These are phyloP conservation scores for Aproaerema taeniolella DNA, from an alignment of 2,888 invertebrate species.

Conservation along the genomic window DNA sequence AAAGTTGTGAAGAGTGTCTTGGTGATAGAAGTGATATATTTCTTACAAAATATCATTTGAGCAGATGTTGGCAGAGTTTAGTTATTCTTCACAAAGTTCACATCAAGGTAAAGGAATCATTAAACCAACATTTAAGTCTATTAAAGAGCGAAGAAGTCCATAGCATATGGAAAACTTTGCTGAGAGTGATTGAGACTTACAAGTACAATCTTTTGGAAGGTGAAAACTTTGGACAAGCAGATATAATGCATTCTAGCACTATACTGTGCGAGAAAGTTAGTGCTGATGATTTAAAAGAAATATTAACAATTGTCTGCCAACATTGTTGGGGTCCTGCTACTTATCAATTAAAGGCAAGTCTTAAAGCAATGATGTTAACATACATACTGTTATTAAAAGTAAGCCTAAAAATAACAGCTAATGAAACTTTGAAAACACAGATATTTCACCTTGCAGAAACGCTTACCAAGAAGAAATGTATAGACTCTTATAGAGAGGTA, in stretches of 20 bases:
- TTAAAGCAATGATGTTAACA: constrained; percentile 18
- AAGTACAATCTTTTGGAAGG: constrained; percentile 31
- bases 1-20: constrained; percentile 41
- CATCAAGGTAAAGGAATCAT: constrained; percentile 14
- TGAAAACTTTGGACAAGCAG: constrained; percentile 29
- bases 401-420: constrained; percentile 31
- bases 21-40: constrained; percentile 40
- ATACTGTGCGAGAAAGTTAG: constrained; percentile 30
- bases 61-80: constrained; percentile 40
- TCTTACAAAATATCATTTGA: constrained; percentile 42
- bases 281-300: constrained; percentile 28
- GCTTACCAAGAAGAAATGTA: constrained; percentile 27
- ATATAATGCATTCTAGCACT: constrained; percentile 36
- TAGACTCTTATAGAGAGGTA: constrained; percentile 31
- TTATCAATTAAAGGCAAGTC: no score
- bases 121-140: constrained; percentile 11
- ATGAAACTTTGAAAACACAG: constrained; percentile 37
- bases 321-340: no score
- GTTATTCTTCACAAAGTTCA: constrained; percentile 39
- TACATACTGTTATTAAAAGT: constrained; percentile 15
- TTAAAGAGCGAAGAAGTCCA: constrained; percentile 26
- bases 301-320: constrained; percentile 43
- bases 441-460: constrained; percentile 31
- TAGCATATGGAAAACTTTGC: constrained; percentile 33
- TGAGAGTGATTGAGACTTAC: constrained; percentile 35